These are phyloP conservation scores for honey bee (Apis mellifera) DNA, from an alignment of 1,140 invertebrate species.

Conservation along the genomic window Amel_HAv3.1 CM009941.2:8479501-8480000, in stretches of 20 bases:
- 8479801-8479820: conserved; percentile 11
- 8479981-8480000: too few relatives aligned
- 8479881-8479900: not conserved
- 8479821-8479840: conserved; percentile 26
- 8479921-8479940: not conserved
- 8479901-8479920: not conserved
- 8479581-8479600: conserved; percentile 5
- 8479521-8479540: conserved; percentile 42
- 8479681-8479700: not conserved
- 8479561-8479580: conserved; percentile 47
- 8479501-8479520: conserved; percentile 44
- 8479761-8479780: not conserved
- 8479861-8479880: conserved; percentile 35
- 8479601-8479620: not conserved
- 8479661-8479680: not conserved
- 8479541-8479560: conserved; percentile 34
- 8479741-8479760: conserved; percentile 28
- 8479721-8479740: conserved; percentile 24
- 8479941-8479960: not conserved
- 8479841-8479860: not conserved
- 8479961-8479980: not conserved
- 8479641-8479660: too few relatives aligned
- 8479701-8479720: conserved; percentile 14
- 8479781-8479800: conserved; percentile 33
- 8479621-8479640: not conserved